A percentile compares a stretch with the other conserved stretches of the same genome.
phyloP scores from a whole-genome alignment of 2,113 vertebrate genomes.

The Platycercus adscitus region DNA sequence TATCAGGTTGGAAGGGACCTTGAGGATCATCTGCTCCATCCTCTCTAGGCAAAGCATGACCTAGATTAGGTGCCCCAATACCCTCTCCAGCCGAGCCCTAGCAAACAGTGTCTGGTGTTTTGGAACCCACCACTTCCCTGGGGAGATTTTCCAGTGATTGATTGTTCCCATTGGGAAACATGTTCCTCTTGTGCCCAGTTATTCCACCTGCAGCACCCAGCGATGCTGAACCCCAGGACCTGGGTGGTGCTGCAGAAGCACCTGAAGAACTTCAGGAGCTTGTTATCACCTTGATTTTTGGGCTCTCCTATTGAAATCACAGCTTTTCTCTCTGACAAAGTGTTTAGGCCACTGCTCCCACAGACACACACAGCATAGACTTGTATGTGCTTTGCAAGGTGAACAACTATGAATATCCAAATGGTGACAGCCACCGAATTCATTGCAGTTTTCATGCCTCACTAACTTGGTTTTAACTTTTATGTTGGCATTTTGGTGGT shows the following conservation, averaged over 20 bases:
- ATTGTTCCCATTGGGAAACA: not conserved
- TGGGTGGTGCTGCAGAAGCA: not conserved
- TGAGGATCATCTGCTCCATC: not conserved
- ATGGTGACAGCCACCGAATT: not conserved
- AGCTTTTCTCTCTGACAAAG: not conserved
- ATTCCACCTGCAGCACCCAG: not conserved
- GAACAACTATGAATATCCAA: not conserved
- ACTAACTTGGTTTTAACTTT: not conserved
- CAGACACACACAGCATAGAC: accelerated
- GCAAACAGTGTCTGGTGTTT: not conserved
- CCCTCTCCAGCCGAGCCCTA: not conserved
- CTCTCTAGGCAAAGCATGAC: not conserved
- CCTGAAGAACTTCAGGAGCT: not conserved
- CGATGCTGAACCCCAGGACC: not conserved
- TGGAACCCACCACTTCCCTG: not conserved
- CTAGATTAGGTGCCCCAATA: not conserved
- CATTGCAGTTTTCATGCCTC: not conserved
- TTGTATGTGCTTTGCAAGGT: not conserved
- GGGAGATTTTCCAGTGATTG: not conserved
- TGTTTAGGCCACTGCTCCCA: not conserved
- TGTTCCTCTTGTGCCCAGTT: not conserved
- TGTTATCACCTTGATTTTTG: accelerated
- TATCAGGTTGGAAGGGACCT: not conserved
- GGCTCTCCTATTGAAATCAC: not conserved
- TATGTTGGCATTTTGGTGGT: not conserved